A percentile compares a stretch with the other conserved stretches of the same genome.
Evolutionary conservation across 2,888 invertebrate genomes (phyloP).

Genomic region (Ophion obscuratus): DNA sequence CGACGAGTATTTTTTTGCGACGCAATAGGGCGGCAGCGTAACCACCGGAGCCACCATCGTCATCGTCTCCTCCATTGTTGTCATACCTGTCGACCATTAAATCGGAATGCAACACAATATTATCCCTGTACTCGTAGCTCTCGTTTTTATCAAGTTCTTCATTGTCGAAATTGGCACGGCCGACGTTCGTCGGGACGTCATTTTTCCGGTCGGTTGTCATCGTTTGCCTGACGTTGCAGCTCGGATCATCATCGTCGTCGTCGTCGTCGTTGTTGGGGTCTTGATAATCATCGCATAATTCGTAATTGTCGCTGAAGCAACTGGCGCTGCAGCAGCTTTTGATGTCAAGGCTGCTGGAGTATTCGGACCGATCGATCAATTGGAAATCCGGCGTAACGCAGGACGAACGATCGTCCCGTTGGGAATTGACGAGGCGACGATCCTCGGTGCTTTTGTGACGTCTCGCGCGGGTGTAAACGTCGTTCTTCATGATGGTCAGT

Average conservation of each 20-base stretch:
- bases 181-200: slow-evolving; percentile 54
- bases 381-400: slow-evolving; percentile 73
- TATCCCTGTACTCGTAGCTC: slow-evolving; percentile 48
- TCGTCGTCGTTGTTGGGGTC: slow-evolving; percentile 18
- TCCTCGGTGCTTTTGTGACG: slow-evolving; percentile 1
- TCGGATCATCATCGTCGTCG: slow-evolving; percentile 21
- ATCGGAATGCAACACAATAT: slow-evolving; percentile 72
- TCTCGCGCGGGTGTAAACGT: slow-evolving; percentile 42
- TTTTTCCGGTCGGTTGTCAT: slow-evolving; percentile 4
- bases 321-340: slow-evolving; percentile 68
- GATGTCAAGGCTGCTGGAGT: slow-evolving; percentile 64
- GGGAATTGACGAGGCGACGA: slow-evolving; percentile 6
- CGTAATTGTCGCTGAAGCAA: slow-evolving; percentile 62
- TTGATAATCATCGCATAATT: slow-evolving; percentile 53
- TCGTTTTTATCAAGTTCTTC: slow-evolving; percentile 42
- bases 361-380: slow-evolving; percentile 73
- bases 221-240: neutral
- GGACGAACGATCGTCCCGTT: slow-evolving; percentile 51
- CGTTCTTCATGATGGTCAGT: slow-evolving; percentile 51
- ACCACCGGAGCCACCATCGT: slow-evolving; percentile 42
- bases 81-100: slow-evolving; percentile 61
- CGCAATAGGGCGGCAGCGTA: slow-evolving; percentile 49
- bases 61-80: slow-evolving; percentile 48
- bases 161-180: slow-evolving; percentile 22
- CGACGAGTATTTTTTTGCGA: slow-evolving; percentile 68